phyloP scores from a whole-genome alignment of 2,113 vertebrate species.

The Equus quagga region DNA sequence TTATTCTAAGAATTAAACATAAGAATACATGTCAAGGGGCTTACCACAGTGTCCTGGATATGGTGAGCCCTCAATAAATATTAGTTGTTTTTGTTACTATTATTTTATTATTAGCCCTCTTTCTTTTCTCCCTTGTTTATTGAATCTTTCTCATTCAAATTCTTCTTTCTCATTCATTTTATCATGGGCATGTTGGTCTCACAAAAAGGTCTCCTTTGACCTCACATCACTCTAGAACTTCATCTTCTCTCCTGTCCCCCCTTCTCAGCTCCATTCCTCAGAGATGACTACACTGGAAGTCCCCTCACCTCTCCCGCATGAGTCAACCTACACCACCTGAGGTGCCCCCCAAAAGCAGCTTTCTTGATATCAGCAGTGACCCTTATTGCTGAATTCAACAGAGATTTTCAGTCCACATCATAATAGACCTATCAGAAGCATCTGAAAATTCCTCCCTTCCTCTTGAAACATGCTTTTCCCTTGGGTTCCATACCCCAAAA shows the following conservation, averaged over 20 bases:
- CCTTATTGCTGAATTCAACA: background rate
- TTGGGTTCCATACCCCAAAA: background rate
- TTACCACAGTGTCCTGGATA: background rate
- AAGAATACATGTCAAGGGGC: background rate
- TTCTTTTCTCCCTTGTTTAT: background rate
- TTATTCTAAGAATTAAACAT: background rate
- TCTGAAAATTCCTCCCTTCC: background rate
- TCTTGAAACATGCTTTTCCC: background rate
- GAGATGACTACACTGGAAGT: background rate
- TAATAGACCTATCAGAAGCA: background rate
- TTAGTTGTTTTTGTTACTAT: no score
- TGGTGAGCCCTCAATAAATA: background rate
- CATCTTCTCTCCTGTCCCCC: background rate
- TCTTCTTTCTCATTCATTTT: background rate
- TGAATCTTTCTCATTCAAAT: background rate
- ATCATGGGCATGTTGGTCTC: no score
- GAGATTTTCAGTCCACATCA: background rate
- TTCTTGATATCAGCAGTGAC: background rate
- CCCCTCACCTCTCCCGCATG: background rate
- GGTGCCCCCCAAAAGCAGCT: background rate
- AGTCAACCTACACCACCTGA: background rate
- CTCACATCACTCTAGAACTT: background rate
- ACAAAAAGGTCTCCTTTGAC: background rate
- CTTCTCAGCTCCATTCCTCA: background rate
- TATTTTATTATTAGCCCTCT: background rate